These are phyloP conservation scores for Athalia cordata DNA, from an alignment of 2,888 invertebrate species.

Conservation along the genomic window DNA sequence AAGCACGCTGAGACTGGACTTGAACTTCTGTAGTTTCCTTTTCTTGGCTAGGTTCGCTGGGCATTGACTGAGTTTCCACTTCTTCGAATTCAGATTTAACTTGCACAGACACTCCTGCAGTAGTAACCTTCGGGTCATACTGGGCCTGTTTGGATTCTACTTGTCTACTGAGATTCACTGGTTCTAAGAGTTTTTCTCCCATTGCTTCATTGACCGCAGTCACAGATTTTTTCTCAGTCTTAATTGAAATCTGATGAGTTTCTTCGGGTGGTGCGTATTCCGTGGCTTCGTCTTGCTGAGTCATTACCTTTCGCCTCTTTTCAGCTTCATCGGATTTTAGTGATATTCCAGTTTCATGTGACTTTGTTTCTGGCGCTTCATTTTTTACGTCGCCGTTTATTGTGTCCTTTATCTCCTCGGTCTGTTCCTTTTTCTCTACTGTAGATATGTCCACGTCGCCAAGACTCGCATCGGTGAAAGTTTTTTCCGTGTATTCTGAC, in stretches of 20 bases:
- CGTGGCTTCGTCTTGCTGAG: neutral
- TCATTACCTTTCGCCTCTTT: neutral
- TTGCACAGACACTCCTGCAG: slow-evolving; percentile 24
- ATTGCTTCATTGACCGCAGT: neutral
- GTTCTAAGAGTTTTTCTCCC: neutral
- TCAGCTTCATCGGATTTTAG: neutral
- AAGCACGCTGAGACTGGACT: neutral
- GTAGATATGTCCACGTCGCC: slow-evolving; percentile 42
- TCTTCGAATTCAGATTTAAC: slow-evolving; percentile 10
- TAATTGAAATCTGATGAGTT: neutral
- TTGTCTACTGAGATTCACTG: neutral
- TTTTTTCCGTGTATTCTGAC: slow-evolving; percentile 13
- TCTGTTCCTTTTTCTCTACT: slow-evolving; percentile 33
- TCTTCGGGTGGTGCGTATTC: slow-evolving; percentile 8
- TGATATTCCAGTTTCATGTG: neutral
- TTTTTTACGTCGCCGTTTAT: neutral
- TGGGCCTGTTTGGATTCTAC: neutral
- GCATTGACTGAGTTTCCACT: slow-evolving; percentile 26
- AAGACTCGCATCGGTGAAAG: slow-evolving; percentile 45
- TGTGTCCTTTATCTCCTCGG: neutral
- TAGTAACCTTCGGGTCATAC: neutral
- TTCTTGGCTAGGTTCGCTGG: neutral
- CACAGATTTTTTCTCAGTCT: slow-evolving; percentile 1
- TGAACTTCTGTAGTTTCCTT: slow-evolving; percentile 28
- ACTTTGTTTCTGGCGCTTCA: slow-evolving; percentile 26